A percentile compares a stretch with the other conserved stretches of the same genome.
Evolutionary conservation across 2,888 invertebrate genomes (phyloP).

Genomic region (Tinea trinotella): DNA sequence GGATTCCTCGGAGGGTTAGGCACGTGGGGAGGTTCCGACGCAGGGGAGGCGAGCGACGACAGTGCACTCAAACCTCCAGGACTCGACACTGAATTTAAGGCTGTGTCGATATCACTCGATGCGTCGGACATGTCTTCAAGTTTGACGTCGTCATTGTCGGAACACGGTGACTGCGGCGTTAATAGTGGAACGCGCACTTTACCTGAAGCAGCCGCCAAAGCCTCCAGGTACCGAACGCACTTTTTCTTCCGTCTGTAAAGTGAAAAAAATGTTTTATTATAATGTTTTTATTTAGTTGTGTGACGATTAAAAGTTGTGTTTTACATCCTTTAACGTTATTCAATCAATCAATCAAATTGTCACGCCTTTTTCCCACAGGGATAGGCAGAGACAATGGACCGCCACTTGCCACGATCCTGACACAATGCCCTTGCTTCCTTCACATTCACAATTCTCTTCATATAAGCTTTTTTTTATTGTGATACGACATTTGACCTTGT

Average conservation of each 20-base stretch:
- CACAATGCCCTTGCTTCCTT: no score
- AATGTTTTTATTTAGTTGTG: not conserved
- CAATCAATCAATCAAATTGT: no score
- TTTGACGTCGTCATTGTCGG: conserved; percentile 81
- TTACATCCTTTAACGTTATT: not conserved
- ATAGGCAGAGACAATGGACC: no score
- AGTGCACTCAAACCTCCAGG: conserved; percentile 65
- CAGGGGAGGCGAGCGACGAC: conserved; percentile 81
- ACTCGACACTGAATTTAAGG: conserved; percentile 60
- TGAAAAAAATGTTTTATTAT: not conserved
- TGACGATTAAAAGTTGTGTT: not conserved
- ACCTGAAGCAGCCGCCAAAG: conserved; percentile 77
- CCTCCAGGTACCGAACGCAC: conserved; percentile 96
- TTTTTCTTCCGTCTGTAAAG: conserved; percentile 95
- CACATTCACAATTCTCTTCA: no score
- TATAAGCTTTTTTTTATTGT: no score
- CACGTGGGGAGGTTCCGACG: conserved; percentile 76
- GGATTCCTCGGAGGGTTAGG: conserved; percentile 76
- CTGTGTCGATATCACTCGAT: conserved; percentile 73
- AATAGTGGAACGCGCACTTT: conserved; percentile 82
- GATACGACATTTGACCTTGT: no score
- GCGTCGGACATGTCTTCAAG: conserved; percentile 78
- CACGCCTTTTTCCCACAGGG: no score
- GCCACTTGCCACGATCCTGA: no score
- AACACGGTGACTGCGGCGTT: conserved; percentile 86